A percentile compares a stretch with the other conserved stretches of the same genome.
phyloP scores from a whole-genome alignment of 2,113 vertebrate genomes.

The Tauraco erythrolophus region DNA sequence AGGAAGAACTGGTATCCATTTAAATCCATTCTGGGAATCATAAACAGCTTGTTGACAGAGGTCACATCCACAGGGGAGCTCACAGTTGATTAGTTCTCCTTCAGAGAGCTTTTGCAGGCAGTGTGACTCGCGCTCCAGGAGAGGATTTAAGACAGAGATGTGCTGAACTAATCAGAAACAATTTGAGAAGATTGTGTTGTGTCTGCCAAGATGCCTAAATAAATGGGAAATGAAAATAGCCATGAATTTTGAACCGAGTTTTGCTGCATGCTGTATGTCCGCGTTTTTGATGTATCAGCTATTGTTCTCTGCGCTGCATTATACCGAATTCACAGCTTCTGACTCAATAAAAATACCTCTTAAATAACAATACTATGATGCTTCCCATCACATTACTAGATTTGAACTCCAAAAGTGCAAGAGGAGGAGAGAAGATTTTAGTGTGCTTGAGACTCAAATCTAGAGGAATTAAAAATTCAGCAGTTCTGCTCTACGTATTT shows the following conservation, averaged over 20 bases:
- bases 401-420: neutral
- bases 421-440: neutral
- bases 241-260: neutral
- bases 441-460: neutral
- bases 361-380: neutral
- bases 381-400: neutral
- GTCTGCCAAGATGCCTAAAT: constrained; percentile 24
- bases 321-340: neutral
- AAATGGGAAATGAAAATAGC: constrained; percentile 16
- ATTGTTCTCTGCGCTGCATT: neutral
- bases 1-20: constrained; percentile 44
- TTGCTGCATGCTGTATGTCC: neutral
- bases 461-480: neutral
- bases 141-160: neutral
- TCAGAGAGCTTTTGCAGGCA: constrained; percentile 27
- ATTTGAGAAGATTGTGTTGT: neutral
- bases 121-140: neutral
- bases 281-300: neutral
- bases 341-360: neutral
- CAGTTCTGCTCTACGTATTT: neutral
- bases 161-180: neutral
- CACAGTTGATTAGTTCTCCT: constrained; percentile 42
- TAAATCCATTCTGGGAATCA: constrained; percentile 48
- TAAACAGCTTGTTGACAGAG: constrained; percentile 49
- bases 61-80: constrained; percentile 18